Evolutionary conservation across 2,888 invertebrate species (phyloP), one percentile per base, ranked within the genome.

Genomic region (Agriopis aurantiaria): DNA sequence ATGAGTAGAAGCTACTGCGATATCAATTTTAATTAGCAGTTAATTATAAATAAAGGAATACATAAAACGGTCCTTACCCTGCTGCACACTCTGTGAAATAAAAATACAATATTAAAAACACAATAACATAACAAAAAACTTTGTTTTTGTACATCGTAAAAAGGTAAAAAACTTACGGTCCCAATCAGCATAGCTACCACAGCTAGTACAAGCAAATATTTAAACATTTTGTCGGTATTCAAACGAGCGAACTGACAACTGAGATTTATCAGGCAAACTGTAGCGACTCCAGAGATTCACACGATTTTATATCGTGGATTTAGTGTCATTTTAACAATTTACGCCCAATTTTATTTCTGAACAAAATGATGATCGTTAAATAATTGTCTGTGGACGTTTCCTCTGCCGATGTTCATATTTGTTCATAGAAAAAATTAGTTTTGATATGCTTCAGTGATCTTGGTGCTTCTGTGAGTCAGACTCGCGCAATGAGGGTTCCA

Each of bases 11-110:
- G 17, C 0, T 23, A 23, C 17, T 23, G 17, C 17, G 17, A 23
- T 23, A 23, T 23, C 17, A 23, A 23, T 23, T 23, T 23, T 23
- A 23, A 23, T 23, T 23, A 23, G 17, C 2, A 1, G 2, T 23
- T 23, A 23, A 23, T 23, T 23, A 23, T 23, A 23, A 23, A 23
- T 1, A 33, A 33, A 33, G 33, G 5, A 33, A 33, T 33, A 33
- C 4, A 33, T 33, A 33, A 1, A 33, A 5, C 3, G 8, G 1
- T 60, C 49, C 69, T 65, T 52, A 68, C 59, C 64, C 8, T 74
- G 51, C 55, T 72, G 68, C 60, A 68, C 10, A 55, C 74, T 74
- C 74, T 74, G 72, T 3, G 70, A 72, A 64, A 53, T 53, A 55
- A 56, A 51, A 46, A 40, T 57, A 48, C 46, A 23, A 52, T 8